Conservation (phyloP, 2,888 invertebrate genomes). For the Eucera pruinosa region DNA sequence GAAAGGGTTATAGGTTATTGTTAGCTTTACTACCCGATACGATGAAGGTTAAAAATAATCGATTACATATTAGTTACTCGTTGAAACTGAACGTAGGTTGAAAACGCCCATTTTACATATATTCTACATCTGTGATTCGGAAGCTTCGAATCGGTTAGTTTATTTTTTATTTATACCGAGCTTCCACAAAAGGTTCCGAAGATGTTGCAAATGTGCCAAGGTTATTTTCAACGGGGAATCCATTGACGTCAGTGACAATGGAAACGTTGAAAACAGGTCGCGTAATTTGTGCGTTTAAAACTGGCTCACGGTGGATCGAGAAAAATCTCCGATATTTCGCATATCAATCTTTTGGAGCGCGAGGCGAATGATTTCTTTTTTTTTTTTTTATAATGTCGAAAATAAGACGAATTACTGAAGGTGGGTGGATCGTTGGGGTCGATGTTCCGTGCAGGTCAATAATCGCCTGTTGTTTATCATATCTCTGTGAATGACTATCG, state of each 20-base stretch:
- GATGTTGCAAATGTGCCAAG: conserved; percentile 24
- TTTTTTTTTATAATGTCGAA: too few relatives aligned
- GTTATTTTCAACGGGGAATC: conserved; percentile 35
- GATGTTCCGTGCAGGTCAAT: neutral
- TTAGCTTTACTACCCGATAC: too few relatives aligned
- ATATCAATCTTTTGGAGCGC: neutral
- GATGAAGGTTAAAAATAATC: too few relatives aligned
- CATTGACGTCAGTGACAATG: conserved; percentile 39
- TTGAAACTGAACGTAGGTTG: neutral
- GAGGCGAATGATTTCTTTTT: too few relatives aligned
- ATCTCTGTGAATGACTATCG: conserved; percentile 28
- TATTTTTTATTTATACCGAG: too few relatives aligned
- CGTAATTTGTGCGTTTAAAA: conserved; percentile 5
- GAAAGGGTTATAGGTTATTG: too few relatives aligned
- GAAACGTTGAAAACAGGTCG: neutral
- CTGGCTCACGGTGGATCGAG: neutral
- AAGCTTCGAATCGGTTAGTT: too few relatives aligned
- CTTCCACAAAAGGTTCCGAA: neutral
- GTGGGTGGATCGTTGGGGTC: conserved; percentile 20
- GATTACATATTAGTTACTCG: neutral
- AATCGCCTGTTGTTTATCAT: conserved; percentile 41
- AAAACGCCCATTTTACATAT: neutral
- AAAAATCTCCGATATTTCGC: neutral
- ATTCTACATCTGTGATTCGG: too few relatives aligned
- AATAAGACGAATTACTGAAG: neutral